Conservation (phyloP, 2,797 vertebrate genomes). For the Tragopan temminckii region DNA sequence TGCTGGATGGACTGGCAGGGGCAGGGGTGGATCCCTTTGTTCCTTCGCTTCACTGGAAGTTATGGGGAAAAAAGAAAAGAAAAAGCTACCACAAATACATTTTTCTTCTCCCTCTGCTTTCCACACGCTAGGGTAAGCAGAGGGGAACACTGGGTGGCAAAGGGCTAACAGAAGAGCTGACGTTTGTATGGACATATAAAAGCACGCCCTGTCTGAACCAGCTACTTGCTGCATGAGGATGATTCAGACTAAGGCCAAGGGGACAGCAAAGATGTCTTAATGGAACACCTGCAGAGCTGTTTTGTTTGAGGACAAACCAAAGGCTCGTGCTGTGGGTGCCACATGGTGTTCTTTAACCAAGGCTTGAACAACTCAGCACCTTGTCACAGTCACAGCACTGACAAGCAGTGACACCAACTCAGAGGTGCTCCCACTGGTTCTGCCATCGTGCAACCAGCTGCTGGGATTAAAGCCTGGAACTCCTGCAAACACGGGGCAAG, state of each 20-base stretch:
- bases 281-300: slow-evolving; percentile 11
- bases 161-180: not conserved
- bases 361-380: not conserved
- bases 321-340: not conserved
- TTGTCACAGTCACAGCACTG: not conserved
- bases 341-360: rapidly evolving
- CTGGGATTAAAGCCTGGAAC: not conserved
- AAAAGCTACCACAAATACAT: not conserved
- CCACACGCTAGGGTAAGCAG: slow-evolving; percentile 54
- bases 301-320: slow-evolving; percentile 17
- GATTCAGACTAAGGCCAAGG: slow-evolving; percentile 21
- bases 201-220: not conserved
- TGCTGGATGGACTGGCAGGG: slow-evolving; percentile 32
- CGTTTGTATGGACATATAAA: not conserved
- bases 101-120: slow-evolving; percentile 43
- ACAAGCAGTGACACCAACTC: not conserved
- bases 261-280: not conserved
- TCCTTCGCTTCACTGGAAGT: slow-evolving; percentile 2
- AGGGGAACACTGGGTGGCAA: not conserved
- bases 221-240: not conserved
- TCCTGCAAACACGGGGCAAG: not conserved
- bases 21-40: slow-evolving; percentile 24
- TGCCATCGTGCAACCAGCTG: not conserved
- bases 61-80: not conserved
- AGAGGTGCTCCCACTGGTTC: not conserved